Evolutionary conservation across 2,797 vertebrate genomes (phyloP), one percentile per base, ranked within the genome.

Genomic region (Enteromius afrohamiltoni): DNA sequence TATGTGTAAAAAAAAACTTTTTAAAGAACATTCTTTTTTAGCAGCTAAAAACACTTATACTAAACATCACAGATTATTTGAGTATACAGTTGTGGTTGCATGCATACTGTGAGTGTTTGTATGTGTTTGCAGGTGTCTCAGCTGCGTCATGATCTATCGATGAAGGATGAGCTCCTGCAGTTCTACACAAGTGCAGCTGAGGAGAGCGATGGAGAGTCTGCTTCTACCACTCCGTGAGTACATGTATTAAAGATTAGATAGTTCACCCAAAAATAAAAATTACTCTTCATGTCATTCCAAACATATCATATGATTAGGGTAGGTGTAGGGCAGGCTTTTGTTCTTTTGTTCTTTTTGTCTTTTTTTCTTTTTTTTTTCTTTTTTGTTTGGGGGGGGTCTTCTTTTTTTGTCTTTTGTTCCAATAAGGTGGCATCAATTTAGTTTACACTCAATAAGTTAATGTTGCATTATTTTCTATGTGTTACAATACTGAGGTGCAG

Each of bases 151-250:
- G 97, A 99, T 83, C 93, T 99, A 64, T 97, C 96, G 83, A 97
- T 99, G 97, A 99, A 99, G 88, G 98, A 99, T 92, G 98, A 99
- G 73, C 93, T 99, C 80, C 95, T 99, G 5, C 98, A 99, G 93
- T 99, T 99, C 90, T 99, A 99, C 62, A 98, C 96, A 83, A 97
- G 93, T 0, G 96, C 96, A 19, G 97, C 97, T 0, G 98, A 99
- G 85, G 98, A 99, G 86, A 99, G 97, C 0, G 98, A 99, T 78
- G 96, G 97, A 0, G 97, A 98, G 81, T 99, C 97, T 0, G 40
- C 94, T 85, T 95, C 95, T 88, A 95, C 96, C 60, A 97, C 97
- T n/a, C 97, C 97, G 97, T 99, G 89, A 96, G 97, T 95, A 64
- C 55, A 53, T 55, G 13, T 37, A 23, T 40, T 58, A 58, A 11